Base-by-base conservation (phyloP, 2,888 invertebrate species). In the Beris chalybata region DNA sequence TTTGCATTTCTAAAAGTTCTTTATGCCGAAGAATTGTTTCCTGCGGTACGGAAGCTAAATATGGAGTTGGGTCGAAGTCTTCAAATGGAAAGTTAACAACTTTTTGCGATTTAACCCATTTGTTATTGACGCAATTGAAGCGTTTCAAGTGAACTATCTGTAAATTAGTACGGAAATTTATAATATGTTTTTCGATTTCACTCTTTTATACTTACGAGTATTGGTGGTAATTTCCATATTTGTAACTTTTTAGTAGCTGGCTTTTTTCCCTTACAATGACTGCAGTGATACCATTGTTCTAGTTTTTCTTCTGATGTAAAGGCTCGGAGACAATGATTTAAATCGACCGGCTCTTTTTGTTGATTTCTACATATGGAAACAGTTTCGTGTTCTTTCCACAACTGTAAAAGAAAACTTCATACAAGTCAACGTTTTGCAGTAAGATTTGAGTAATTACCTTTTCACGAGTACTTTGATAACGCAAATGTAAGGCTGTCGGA, bases 91-190 rank as follows among this genome's bases (percentile, higher is more conserved):
- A 95, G 76, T 93, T 90, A 0, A 95, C 95, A 30, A 92, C 92
- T 78, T 95, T 95, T 77, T 94, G 94, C 0, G 95, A 95, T 78
- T 96, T 96, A 30, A 95, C 92, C 95, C 95, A 96, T 75, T 93
- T 90, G 76, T 88, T 91, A 81, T 93, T 92, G 64, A 93, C 89
- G 78, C 87, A 93, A 78, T 95, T 95, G 82, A 96, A 96, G 3
- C 96, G 87, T 79, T 96, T 96, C 71, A 96, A 82, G 78, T 96
- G 95, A 63, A 96, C 87, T 75, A 96, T 93, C 94, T 95, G 79
- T 0, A 75, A 75, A 13, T 9, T 31, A 43, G 22, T 22, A 22
- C 22, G 22, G 22, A n/a, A 1, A 53, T n/a, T 57, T 32, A 12
- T 52, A 64, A 22, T 48, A 15, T 29, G 22, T 22, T 22, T 22